Base-by-base conservation (phyloP, 2,797 vertebrate species). In the Girardinus metallicus region DNA sequence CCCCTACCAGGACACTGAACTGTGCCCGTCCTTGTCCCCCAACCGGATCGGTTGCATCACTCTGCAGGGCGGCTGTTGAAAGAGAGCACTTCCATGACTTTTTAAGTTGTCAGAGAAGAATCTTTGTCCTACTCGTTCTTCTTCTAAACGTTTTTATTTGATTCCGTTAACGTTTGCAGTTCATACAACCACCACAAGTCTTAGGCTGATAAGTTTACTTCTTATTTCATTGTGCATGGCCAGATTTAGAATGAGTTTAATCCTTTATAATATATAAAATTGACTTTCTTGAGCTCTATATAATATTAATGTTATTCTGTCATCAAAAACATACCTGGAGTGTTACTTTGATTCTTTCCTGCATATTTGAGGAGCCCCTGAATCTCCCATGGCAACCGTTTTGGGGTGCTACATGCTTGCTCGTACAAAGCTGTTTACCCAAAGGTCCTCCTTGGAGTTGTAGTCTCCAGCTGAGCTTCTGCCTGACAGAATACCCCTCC, bases 1-100 rank as follows among this genome's bases (percentile, higher is more conserved):
- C 85, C 71, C 77, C 82, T 53, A 29, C 83, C 81, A 78, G 74
- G 55, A 78, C 47, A 15, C 41, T 78, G 77, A 85, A 53, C 85
- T 74, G 75, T 49, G 81, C 57, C 68, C 66, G 68, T 71, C 41
- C 73, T 70, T 73, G 60, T 57, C 64, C 83, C 76, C 21, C 2
- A 23, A 44, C 64, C 55, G 60, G 34, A 81, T 91, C 85, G 90
- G 88, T 84, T 81, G 89, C 79, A 89, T 90, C 83, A 86, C 80
- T 74, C 39, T 77, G 55, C 34, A 29, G 73, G 64, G 49, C 29
- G 46, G 6, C 3, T 36, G 49, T 46, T 75, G 75, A 78, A n/a
- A 31, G 46, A 7, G 12, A 16, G 5, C 6, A 66, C 8, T 66
- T 66, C 6, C 62, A 66, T 39, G 5, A 10, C 62, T 39, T 66